phyloP scores from a whole-genome alignment of 1,140 invertebrate genomes.

The Bombus superbus region DNA sequence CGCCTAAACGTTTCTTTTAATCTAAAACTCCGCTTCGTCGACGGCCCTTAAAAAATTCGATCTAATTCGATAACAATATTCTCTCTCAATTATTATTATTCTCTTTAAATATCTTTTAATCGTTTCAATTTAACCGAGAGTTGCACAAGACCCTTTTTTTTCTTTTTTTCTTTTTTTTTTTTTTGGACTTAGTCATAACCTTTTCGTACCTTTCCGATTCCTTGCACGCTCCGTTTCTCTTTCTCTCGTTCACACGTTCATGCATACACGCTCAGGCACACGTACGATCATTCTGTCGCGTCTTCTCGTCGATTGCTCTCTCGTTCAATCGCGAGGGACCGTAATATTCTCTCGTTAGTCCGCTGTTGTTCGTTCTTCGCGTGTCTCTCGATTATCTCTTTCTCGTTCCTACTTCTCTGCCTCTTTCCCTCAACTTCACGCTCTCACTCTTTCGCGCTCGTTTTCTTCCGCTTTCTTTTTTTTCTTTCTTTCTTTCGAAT shows the following conservation, averaged over 20 bases:
- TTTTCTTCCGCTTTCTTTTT: neutral
- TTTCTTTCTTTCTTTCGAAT: neutral
- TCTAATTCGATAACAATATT: conserved; percentile 73
- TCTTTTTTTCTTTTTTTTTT: conserved; percentile 15
- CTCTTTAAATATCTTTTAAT: neutral
- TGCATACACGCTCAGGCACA: neutral
- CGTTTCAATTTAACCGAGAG: conserved; percentile 68
- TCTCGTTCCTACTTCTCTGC: neutral
- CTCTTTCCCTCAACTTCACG: neutral
- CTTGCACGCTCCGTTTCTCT: neutral
- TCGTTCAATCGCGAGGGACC: conserved; percentile 38
- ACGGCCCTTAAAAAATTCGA: conserved; percentile 66
- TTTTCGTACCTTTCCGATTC: conserved; percentile 50
- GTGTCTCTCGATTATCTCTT: conserved; percentile 1
- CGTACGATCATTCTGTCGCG: neutral
- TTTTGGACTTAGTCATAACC: conserved; percentile 69
- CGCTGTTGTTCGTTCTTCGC: conserved; percentile 50
- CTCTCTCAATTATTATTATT: neutral
- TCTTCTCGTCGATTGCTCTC: conserved; percentile 36
- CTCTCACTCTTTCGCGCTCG: neutral
- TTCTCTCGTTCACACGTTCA: conserved; percentile 16
- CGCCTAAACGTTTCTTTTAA: neutral
- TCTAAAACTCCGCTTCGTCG: neutral
- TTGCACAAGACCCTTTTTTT: conserved; percentile 77
- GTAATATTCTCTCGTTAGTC: conserved; percentile 24